phyloP scores from a whole-genome alignment of 2,888 invertebrate species.

The Falcaria lacertinaria region DNA sequence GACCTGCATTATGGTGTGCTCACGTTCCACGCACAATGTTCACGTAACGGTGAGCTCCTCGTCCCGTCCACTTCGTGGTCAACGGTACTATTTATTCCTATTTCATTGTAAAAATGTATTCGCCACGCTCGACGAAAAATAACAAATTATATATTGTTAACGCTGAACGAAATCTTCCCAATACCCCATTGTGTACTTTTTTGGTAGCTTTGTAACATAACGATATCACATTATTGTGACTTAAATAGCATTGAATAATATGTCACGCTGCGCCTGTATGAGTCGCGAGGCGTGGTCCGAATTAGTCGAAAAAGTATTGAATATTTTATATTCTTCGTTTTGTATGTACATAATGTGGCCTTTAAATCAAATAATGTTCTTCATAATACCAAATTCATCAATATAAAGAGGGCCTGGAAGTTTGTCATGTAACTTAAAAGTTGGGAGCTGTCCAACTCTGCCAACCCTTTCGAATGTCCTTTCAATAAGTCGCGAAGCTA shows the following conservation, averaged over 20 bases:
- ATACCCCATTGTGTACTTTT: conserved; percentile 36
- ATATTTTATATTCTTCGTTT: too few species aligned
- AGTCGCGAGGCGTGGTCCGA: too few species aligned
- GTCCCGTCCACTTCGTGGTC: conserved; percentile 42
- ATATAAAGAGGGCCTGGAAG: too few species aligned
- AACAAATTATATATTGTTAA: conserved; percentile 54
- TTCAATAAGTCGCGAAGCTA: too few species aligned
- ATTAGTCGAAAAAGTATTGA: too few species aligned
- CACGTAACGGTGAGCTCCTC: conserved; percentile 53
- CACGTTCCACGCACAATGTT: conserved; percentile 60
- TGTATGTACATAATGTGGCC: too few species aligned
- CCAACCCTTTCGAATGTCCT: too few species aligned
- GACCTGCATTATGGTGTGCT: conserved; percentile 48
- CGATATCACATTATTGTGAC: conserved; percentile 30
- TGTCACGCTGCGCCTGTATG: background rate
- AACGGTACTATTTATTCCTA: conserved; percentile 57
- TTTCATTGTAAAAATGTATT: conserved; percentile 54
- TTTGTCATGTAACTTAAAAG: too few species aligned
- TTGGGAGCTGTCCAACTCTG: too few species aligned
- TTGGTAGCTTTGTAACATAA: conserved; percentile 34
- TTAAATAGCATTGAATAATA: conserved; percentile 23
- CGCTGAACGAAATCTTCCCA: conserved; percentile 38
- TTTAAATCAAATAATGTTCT: too few species aligned
- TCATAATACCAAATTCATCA: too few species aligned
- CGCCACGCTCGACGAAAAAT: conserved; percentile 40